Evolutionary conservation across 2,888 invertebrate species (phyloP), one percentile per base, ranked within the genome.

Genomic region (Brassicogethes aeneus): DNA sequence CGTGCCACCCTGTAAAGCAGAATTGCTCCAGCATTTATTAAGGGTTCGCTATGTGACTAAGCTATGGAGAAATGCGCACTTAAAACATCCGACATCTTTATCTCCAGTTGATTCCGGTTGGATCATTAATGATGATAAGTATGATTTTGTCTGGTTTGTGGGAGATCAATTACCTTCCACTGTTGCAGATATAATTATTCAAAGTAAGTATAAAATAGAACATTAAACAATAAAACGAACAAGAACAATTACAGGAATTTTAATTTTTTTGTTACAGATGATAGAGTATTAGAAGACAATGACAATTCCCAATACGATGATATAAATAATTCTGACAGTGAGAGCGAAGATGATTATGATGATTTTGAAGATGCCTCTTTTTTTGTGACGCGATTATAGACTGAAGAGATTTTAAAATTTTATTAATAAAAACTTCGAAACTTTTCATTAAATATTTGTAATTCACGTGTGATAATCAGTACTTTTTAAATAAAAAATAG

Each of bases 1-100:
- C 16, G 37, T 53, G 30, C 45, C 45, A 40, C 50, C 51, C 7
- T 53, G 52, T 42, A 46, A 52, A 48, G 45, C 50, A 29, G 52
- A 55, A 48, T 50, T 53, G 17, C 14, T 34, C 3, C 47, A 52
- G 14, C 52, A 54, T 41, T 43, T 53, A 44, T 35, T 48, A 35
- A 8, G 50, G 39, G 48, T 42, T 45, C 50, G 44, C 32, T 54
- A 53, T 35, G 44, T 52, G 13, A 42, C 52, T 35, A 46, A 46
- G 17, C 31, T 53, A 39, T 51, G 50, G 50, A 50, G 44, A 49
- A 52, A 49, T 36, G 47, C 50, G 36, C 43, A 50, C 36, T 43
- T 45, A 40, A 50, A 48, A 46, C 36, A 50, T 30, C 43, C 51
- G 17, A 45, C 45, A 37, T 48, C 42, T 40, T 33, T 46, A 48